Percentiles rank a stretch among this genome's conserved stretches.
Evolutionary conservation across 1,140 invertebrate genomes (phyloP).

Genomic region (Papilio machaon): DNA sequence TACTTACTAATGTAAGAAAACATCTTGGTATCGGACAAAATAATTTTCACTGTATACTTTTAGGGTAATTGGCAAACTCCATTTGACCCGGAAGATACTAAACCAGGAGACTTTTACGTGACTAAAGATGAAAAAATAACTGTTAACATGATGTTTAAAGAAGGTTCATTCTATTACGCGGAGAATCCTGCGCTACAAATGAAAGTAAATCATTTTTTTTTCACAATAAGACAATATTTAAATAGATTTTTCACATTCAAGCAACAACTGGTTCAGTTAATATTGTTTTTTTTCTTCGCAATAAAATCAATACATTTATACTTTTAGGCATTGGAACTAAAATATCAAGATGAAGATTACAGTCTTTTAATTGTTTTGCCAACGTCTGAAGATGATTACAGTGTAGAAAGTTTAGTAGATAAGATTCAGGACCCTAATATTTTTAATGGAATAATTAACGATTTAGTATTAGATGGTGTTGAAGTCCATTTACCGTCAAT

Average conservation of each 20-base stretch:
- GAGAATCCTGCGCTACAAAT: constrained; percentile 46
- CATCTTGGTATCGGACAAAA: background rate
- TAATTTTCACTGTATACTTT: constrained; percentile 82
- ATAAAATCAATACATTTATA: background rate
- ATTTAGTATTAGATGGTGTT: constrained; percentile 61
- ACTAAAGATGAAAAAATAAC: constrained; percentile 43
- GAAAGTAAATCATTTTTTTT: background rate
- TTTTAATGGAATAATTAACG: constrained; percentile 17
- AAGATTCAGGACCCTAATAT: background rate
- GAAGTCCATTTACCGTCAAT: constrained; percentile 84
- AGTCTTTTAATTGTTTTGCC: constrained; percentile 86
- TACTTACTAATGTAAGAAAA: background rate
- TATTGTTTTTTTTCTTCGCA: background rate
- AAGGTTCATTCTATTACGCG: constrained; percentile 53
- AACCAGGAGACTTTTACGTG: constrained; percentile 80
- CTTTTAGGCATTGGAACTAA: constrained; percentile 81
- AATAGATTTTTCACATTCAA: background rate
- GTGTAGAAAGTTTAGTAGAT: background rate
- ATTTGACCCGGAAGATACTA: constrained; percentile 83
- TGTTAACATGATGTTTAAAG: constrained; percentile 51
- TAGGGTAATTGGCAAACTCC: constrained; percentile 86
- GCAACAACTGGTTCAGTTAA: background rate
- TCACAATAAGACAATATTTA: background rate
- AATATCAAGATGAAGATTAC: constrained; percentile 83
- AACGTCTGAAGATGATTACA: constrained; percentile 57